phyloP scores from a whole-genome alignment of 2,113 vertebrate genomes.

The Callospermophilus lateralis region DNA sequence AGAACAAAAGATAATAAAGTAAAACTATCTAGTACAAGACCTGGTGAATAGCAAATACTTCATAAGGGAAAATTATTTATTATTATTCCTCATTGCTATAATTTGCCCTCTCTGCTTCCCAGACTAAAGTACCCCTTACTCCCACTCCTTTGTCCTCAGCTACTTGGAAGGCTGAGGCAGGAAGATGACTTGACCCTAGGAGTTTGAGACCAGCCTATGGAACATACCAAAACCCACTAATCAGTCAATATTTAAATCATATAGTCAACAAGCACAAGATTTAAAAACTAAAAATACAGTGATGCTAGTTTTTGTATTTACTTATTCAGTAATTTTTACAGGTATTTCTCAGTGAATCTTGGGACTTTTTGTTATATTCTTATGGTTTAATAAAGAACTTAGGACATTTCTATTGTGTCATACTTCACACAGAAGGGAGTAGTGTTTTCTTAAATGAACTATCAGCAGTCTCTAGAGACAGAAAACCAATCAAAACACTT shows the following conservation, averaged over 20 bases:
- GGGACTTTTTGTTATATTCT: not conserved
- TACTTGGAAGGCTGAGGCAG: too few relatives aligned
- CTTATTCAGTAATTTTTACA: too few relatives aligned
- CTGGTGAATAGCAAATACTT: not conserved
- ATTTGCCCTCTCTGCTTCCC: not conserved
- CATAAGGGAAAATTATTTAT: slow-evolving; percentile 3
- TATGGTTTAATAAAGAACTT: not conserved
- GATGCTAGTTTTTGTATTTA: too few relatives aligned
- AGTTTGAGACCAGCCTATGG: too few relatives aligned
- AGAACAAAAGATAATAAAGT: slow-evolving; percentile 27
- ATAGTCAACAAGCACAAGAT: too few relatives aligned
- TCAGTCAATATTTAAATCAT: too few relatives aligned
- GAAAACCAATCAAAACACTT: not conserved
- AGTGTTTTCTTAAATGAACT: not conserved
- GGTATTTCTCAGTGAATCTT: too few relatives aligned
- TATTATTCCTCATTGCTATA: slow-evolving; percentile 33
- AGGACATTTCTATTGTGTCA: not conserved
- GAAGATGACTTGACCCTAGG: too few relatives aligned
- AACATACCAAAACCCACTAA: too few relatives aligned
- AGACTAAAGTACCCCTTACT: slow-evolving; percentile 3
- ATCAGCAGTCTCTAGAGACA: not conserved
- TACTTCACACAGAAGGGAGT: not conserved
- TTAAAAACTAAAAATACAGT: too few relatives aligned
- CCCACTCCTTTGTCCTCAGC: not conserved
- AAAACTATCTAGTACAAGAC: not conserved